Conservation (phyloP, 1,140 invertebrate genomes). For the Drosophila miranda region DNA sequence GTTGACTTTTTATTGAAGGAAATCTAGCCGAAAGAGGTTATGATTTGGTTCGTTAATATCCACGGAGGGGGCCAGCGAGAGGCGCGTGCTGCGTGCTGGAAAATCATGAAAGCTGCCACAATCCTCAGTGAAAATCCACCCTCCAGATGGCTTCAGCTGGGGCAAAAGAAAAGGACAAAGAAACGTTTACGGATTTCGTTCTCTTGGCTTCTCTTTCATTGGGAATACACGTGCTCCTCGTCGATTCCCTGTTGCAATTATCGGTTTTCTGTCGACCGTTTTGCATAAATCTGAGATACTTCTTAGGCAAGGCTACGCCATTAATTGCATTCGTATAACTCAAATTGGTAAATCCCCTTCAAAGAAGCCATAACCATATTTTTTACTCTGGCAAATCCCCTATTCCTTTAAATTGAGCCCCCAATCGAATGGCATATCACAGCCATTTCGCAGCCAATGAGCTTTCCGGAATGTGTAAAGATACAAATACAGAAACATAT, state of each 20-base stretch:
- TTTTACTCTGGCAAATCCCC: constrained; percentile 38
- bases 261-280: constrained; percentile 8
- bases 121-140: background rate
- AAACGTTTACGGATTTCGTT: constrained; percentile 40
- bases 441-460: background rate
- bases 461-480: too few relatives aligned
- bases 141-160: too few relatives aligned
- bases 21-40: constrained; percentile 3
- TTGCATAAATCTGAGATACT: constrained; percentile 11
- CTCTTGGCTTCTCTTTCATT: constrained; percentile 29
- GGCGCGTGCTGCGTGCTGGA: constrained; percentile 17
- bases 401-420: background rate
- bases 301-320: constrained; percentile 11
- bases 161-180: background rate
- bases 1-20: constrained; percentile 3
- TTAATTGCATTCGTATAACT: constrained; percentile 49
- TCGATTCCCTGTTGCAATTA: constrained; percentile 17
- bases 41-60: constrained; percentile 7
- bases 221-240: too few relatives aligned
- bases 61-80: too few relatives aligned
- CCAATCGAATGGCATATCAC: too few relatives aligned
- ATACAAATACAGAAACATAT: too few relatives aligned
- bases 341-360: constrained; percentile 34
- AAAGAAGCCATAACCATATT: constrained; percentile 41
- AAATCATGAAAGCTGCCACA: constrained; percentile 18